Evolutionary conservation across 2,888 invertebrate genomes (phyloP), one percentile per base, ranked within the genome.

Genomic region (Hemaris fuciformis): DNA sequence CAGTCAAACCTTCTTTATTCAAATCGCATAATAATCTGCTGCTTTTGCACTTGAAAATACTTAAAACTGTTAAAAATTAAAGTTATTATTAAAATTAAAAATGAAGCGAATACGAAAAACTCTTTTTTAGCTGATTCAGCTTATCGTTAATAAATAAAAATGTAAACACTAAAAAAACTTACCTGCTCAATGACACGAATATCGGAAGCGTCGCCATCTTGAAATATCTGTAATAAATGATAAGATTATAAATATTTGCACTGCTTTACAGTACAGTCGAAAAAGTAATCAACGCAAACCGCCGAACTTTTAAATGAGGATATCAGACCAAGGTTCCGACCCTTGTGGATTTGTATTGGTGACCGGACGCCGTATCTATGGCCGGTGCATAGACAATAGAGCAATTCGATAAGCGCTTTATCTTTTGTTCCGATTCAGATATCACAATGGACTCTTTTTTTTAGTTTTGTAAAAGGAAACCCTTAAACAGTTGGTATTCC

Each of bases 151-250:
- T 6, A 8, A 18, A 18, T 31, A 10, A 27, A 27, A 8, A 38
- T 18, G 3, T 3, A 2, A n/a, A 38, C 13, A 0, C n/a, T n/a
- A 2, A 34, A 57, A 62, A 71, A 38, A 42, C 41, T 79, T 79
- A 90, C 90, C 89, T 89, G 86, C 85, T 90, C 2, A 91, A 69
- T 10, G 90, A 91, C 0, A 91, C 89, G 69, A 81, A 89, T 45
- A 91, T 89, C 20, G 90, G 90, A 43, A 91, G 76, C 15, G 90
- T 91, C 13, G 90, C 90, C 90, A 91, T 88, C 78, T 73, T 68
- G 53, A 43, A 18, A 38, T 59, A 67, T 68, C 79, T 79, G 78
- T 42, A 79, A 80, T n/a, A 65, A 6, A 71, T 56, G 67, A 56
- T 60, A 59, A 46, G 41, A 13, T 0, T 6, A 22, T 45, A 10